Conservation (phyloP, 2,113 vertebrate genomes). For the Cnemophilus loriae region DNA sequence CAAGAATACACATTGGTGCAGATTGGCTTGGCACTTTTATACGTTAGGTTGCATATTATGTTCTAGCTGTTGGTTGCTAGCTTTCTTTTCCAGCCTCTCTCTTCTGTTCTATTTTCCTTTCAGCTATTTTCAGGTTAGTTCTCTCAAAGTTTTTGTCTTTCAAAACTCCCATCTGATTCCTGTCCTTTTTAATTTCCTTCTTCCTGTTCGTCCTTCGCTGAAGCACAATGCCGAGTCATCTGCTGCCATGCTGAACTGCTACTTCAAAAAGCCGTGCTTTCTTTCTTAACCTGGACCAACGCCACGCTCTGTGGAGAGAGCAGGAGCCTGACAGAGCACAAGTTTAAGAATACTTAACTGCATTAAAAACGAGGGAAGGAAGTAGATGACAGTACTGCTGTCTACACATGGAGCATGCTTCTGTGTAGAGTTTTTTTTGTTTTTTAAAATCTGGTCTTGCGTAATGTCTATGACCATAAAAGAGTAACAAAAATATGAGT, state of each 20-base stretch:
- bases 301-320: not conserved
- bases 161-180: not conserved
- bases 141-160: not conserved
- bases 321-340: not conserved
- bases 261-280: not conserved
- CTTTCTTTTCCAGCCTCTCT: not conserved
- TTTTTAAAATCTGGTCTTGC: not conserved
- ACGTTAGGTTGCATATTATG: not conserved
- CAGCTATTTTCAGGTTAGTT: not conserved
- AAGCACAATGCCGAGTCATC: not conserved
- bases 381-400: not conserved
- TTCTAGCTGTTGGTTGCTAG: not conserved
- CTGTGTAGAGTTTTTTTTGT: not conserved
- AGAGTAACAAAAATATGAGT: not conserved
- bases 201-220: not conserved
- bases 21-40: not conserved
- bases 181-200: not conserved
- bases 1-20: rapidly evolving
- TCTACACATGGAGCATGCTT: not conserved
- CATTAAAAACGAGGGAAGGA: not conserved
- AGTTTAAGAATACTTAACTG: not conserved
- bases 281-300: not conserved
- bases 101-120: not conserved
- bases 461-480: not conserved
- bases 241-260: not conserved